Evolutionary conservation across 2,113 vertebrate species (phyloP).

Genomic region (Genyomyrus donnyi): DNA sequence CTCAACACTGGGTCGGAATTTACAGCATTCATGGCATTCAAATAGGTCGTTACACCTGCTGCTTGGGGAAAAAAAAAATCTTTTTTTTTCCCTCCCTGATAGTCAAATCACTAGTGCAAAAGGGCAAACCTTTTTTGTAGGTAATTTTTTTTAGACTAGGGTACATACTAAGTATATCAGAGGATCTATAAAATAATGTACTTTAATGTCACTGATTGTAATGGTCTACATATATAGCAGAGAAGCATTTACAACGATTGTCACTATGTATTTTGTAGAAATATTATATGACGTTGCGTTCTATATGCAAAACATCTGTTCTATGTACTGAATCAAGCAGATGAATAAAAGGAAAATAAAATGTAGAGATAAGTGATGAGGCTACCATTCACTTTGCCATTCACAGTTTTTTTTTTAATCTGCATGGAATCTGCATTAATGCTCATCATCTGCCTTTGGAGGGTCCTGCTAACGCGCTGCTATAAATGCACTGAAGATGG

Average conservation of each 20-base stretch:
- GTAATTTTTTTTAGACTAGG: not conserved
- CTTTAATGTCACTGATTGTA: not conserved
- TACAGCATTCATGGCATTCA: not conserved
- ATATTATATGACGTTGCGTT: not conserved
- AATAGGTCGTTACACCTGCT: not conserved
- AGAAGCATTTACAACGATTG: not conserved
- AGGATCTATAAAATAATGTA: not conserved
- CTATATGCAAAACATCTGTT: not conserved
- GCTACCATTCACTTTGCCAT: not conserved
- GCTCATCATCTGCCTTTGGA: not conserved
- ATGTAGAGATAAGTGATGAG: not conserved
- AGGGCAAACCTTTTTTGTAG: not conserved
- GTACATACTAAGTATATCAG: not conserved
- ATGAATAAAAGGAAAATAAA: not conserved
- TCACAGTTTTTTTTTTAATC: not conserved
- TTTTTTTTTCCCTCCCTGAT: not conserved
- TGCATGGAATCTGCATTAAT: constrained; percentile 11
- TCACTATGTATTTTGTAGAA: not conserved
- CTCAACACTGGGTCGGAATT: not conserved
- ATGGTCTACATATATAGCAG: not conserved
- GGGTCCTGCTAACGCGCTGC: not conserved
- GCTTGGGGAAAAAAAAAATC: not conserved
- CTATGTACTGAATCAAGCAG: not conserved
- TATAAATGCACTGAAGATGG: constrained; percentile 6
- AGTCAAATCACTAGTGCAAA: not conserved